phyloP scores from a whole-genome alignment of 1,140 invertebrate genomes.

The Leptinotarsa texana region DNA sequence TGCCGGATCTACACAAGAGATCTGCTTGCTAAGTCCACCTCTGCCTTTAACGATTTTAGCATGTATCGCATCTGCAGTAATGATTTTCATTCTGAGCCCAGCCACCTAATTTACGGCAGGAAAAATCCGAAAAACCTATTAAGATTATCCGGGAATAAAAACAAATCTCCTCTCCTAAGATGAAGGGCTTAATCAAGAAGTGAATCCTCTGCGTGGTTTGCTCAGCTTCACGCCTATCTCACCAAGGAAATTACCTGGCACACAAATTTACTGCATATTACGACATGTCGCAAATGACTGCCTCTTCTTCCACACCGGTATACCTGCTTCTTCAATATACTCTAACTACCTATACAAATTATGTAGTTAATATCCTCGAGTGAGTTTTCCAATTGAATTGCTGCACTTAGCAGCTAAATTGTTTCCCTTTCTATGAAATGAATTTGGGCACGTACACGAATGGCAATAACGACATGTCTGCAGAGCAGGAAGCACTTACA shows the following conservation, averaged over 20 bases:
- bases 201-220: conserved; percentile 16
- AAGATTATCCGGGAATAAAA: conserved; percentile 18
- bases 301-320: conserved; percentile 4
- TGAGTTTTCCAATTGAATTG: conserved; percentile 21
- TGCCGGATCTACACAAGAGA: no score
- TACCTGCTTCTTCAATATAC: conserved; percentile 24
- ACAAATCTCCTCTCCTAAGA: conserved; percentile 7
- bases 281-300: conserved; percentile 23
- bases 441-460: conserved; percentile 8
- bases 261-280: conserved; percentile 29
- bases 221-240: conserved; percentile 20
- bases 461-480: not conserved
- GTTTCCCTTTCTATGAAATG: conserved; percentile 13
- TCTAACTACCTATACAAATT: conserved; percentile 28
- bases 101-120: not conserved
- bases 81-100: conserved; percentile 1
- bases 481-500: not conserved
- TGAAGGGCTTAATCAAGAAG: conserved; percentile 23
- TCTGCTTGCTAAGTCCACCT: not conserved
- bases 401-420: conserved; percentile 13
- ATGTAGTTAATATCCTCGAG: conserved; percentile 23
- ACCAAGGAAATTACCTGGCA: conserved; percentile 25
- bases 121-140: conserved; percentile 14
- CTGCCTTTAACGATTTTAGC: not conserved
- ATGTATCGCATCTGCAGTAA: conserved; percentile 2